A percentile compares a stretch with the other conserved stretches of the same genome.
These are phyloP conservation scores for Phaethornis superciliosus DNA, from an alignment of 2,113 vertebrate genomes.

Conservation along the genomic window DNA sequence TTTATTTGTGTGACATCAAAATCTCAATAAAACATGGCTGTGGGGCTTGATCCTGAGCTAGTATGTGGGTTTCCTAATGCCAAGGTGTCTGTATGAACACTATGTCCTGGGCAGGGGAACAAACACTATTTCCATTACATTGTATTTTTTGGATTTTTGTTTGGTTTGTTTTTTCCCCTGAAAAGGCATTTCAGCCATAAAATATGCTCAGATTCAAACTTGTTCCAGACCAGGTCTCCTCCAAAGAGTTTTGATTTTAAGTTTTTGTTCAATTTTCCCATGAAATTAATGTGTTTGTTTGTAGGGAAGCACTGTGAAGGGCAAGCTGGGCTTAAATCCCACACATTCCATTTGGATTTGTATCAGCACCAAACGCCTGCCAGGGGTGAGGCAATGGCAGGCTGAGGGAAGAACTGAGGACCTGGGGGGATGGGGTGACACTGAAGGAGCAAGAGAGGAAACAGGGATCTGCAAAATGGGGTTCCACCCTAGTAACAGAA, in stretches of 20 bases:
- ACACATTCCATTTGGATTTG: background rate
- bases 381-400: background rate
- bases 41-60: background rate
- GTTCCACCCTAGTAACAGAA: background rate
- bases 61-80: background rate
- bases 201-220: background rate
- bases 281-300: background rate
- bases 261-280: background rate
- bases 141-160: background rate
- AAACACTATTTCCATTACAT: constrained; percentile 7
- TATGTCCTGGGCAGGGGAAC: background rate
- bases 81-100: rapidly evolving
- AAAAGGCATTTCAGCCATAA: background rate
- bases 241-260: background rate
- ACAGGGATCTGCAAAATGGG: background rate
- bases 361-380: background rate
- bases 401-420: background rate
- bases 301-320: background rate
- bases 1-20: background rate
- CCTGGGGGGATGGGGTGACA: background rate
- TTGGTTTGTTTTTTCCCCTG: background rate
- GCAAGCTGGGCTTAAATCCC: background rate
- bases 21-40: background rate
- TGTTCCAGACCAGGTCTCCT: background rate
- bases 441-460: background rate